phyloP scores from a whole-genome alignment of 1,140 invertebrate genomes.

The Mamestra configurata region DNA sequence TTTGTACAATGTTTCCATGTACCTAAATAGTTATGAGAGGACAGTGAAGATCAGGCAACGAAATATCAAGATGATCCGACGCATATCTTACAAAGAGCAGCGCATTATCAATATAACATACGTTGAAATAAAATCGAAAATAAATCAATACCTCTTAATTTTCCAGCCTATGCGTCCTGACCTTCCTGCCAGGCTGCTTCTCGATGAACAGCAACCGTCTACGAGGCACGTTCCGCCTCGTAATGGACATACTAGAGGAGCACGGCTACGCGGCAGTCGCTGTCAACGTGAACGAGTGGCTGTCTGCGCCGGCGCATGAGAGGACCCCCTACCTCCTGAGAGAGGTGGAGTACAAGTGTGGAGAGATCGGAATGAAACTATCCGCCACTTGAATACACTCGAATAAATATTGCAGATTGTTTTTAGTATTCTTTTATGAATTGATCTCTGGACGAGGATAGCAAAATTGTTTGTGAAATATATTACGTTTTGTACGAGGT shows the following conservation, averaged over 20 bases:
- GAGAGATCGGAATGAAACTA: slow-evolving; percentile 78
- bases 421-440: background rate
- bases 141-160: slow-evolving; percentile 9
- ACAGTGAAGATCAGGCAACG: too few species aligned
- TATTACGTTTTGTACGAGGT: background rate
- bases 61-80: too few species aligned
- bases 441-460: background rate
- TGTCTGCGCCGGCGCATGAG: slow-evolving; percentile 72
- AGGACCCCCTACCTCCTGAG: slow-evolving; percentile 75
- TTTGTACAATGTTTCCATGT: too few species aligned
- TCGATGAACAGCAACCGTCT: slow-evolving; percentile 84
- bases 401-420: background rate
- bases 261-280: slow-evolving; percentile 72
- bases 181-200: slow-evolving; percentile 80
- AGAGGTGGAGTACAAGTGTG: slow-evolving; percentile 78
- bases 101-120: too few species aligned
- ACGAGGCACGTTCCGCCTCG: slow-evolving; percentile 74
- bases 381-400: slow-evolving; percentile 65
- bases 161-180: slow-evolving; percentile 79
- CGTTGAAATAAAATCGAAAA: too few species aligned
- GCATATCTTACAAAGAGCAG: too few species aligned
- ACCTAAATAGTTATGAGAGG: too few species aligned
- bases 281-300: slow-evolving; percentile 74
- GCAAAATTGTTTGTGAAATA: slow-evolving; percentile 23
- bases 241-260: slow-evolving; percentile 77